Evolutionary conservation across 2,797 vertebrate genomes (phyloP), one percentile per base, ranked within the genome.

Genomic region (Mus minutoides): DNA sequence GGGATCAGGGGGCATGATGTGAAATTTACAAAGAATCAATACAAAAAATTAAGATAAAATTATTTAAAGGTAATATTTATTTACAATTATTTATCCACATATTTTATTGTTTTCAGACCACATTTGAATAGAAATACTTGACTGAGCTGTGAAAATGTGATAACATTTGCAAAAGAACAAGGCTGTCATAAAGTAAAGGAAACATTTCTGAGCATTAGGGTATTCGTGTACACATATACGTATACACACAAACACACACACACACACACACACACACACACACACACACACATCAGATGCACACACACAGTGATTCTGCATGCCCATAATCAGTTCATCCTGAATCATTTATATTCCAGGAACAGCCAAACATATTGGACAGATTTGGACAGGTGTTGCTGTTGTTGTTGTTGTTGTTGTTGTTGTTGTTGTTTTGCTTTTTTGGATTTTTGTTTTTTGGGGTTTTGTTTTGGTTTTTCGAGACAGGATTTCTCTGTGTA

Each of bases 281-380:
- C 22, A 26, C 2, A 40, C 2, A 58, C 22, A 26, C 16, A 29
- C 12, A n/a, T n/a, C n/a, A n/a, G n/a, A n/a, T n/a, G 10, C 3
- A 82, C 4, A 40, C 6, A 67, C 31, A 67, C 14, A 82, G 84
- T 88, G 78, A 96, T 86, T 97, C 78, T 97, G 60, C 93, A 49
- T 97, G 94, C 73, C 90, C 71, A 77, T 97, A 98, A 96, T 76
- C 77, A 95, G 29, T 94, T 97, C 90, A 96, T 94, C 67, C 56
- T 97, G 77, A 98, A 97, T 97, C 84, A 97, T 98, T 98, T 97
- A 97, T 90, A 97, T 97, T 97, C 95, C 69, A 97, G 89, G 73
- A 98, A 98, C 82, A 95, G 90, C 52, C 98, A 98, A 97, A 97
- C 54, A 93, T 37, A 9, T 78, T 97, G 98, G 98, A 98, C 98